phyloP scores from a whole-genome alignment of 2,113 vertebrate genomes.

The Poeciliopsis occidentalis region DNA sequence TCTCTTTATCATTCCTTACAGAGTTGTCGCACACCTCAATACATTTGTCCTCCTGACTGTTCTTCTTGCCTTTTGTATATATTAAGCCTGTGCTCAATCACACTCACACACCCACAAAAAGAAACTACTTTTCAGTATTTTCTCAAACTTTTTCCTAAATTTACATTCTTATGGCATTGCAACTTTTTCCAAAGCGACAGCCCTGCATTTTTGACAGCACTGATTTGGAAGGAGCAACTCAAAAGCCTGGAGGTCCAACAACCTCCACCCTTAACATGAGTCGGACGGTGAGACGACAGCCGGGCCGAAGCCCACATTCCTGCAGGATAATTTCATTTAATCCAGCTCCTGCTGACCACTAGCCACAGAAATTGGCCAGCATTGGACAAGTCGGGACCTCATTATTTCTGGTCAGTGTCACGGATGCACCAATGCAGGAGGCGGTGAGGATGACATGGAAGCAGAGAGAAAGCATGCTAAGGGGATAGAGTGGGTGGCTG shows the following conservation, averaged over 20 bases:
- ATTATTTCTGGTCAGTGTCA: constrained; percentile 12
- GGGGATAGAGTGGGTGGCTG: not conserved
- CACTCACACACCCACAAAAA: not conserved
- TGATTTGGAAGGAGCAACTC: constrained; percentile 7
- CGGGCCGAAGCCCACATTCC: constrained; percentile 8
- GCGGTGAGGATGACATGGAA: not conserved
- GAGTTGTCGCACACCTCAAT: constrained; percentile 63
- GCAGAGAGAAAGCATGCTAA: not conserved
- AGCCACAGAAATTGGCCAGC: not conserved
- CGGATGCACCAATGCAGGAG: constrained; percentile 1
- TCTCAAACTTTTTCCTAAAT: constrained; percentile 7
- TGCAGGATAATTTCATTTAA: not conserved
- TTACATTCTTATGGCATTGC: not conserved
- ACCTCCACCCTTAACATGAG: not conserved
- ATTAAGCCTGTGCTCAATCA: constrained; percentile 46
- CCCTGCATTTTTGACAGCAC: constrained; percentile 8
- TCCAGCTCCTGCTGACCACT: constrained; percentile 11
- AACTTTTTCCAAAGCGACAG: not conserved
- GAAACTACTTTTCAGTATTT: constrained; percentile 15
- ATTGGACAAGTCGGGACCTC: constrained; percentile 5
- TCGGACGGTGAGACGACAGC: constrained; percentile 6
- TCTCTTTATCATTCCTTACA: constrained; percentile 73
- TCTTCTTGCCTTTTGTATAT: constrained; percentile 21
- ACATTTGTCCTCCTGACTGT: constrained; percentile 55
- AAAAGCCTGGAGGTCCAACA: constrained; percentile 12